These are phyloP conservation scores for Lepus oiostolus DNA, from an alignment of 2,797 vertebrate genomes.

Conservation along the genomic window DNA sequence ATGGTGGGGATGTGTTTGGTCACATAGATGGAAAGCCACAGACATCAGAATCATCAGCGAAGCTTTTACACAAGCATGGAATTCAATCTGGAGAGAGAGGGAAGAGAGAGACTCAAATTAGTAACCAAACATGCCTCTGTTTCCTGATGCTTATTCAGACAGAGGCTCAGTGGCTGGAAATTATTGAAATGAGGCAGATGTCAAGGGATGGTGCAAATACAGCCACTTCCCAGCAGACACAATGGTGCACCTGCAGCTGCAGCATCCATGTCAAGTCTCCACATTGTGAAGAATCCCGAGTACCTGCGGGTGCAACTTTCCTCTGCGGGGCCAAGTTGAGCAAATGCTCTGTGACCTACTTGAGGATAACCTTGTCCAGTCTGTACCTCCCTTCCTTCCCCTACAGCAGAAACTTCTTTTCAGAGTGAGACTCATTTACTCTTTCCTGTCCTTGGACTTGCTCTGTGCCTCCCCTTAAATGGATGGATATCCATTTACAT, in stretches of 20 bases:
- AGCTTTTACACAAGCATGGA: neutral
- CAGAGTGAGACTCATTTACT: neutral
- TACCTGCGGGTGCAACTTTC: constrained; percentile 40
- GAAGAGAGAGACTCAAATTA: constrained; percentile 68
- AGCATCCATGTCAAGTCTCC: constrained; percentile 41
- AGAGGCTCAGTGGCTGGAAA: constrained; percentile 79
- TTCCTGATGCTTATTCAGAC: constrained; percentile 77
- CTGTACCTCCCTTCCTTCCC: too few species aligned
- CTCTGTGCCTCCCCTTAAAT: neutral
- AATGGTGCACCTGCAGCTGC: neutral
- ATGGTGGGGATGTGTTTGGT: neutral
- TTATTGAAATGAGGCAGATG: constrained; percentile 80
- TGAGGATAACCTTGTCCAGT: too few species aligned
- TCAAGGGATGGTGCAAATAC: constrained; percentile 63
- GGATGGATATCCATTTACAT: neutral
- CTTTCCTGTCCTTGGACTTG: neutral
- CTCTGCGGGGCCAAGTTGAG: neutral
- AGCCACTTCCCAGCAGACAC: constrained; percentile 27
- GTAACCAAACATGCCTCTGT: constrained; percentile 70
- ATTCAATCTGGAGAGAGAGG: constrained; percentile 41
- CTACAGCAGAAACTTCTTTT: neutral
- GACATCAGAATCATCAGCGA: neutral
- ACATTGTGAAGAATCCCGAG: neutral
- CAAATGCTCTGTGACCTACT: neutral
- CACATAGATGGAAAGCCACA: neutral